phyloP scores from a whole-genome alignment of 2,888 invertebrate genomes.

The Sicus ferrugineus region DNA sequence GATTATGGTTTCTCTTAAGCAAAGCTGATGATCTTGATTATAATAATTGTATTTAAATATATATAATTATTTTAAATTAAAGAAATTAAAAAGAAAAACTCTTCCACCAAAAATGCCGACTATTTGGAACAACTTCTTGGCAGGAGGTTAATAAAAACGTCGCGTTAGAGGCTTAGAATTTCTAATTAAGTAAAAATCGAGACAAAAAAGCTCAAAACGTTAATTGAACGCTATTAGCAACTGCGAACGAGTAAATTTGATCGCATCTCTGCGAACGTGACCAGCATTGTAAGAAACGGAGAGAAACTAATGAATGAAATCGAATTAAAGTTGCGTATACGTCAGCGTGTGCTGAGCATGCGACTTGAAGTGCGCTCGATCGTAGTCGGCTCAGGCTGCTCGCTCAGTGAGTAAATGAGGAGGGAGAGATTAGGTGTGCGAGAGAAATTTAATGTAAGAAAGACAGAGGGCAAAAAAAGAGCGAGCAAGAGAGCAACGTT shows the following conservation, averaged over 20 bases:
- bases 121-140: slow-evolving; percentile 23
- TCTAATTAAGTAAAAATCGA: slow-evolving; percentile 12
- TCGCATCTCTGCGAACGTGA: slow-evolving; percentile 32
- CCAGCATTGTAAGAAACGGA: slow-evolving; percentile 4
- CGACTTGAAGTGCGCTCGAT: slow-evolving; percentile 1
- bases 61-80: too few relatives aligned
- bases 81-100: too few relatives aligned
- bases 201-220: not conserved
- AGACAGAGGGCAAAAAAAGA: not conserved
- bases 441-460: not conserved
- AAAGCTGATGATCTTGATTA: too few relatives aligned
- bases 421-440: not conserved
- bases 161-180: slow-evolving; percentile 1
- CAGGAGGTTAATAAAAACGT: not conserved
- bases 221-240: not conserved
- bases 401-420: too few relatives aligned
- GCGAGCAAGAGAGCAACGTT: not conserved
- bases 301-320: slow-evolving; percentile 24
- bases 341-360: slow-evolving; percentile 44
- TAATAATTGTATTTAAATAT: too few relatives aligned
- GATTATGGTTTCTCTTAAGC: too few relatives aligned
- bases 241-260: slow-evolving; percentile 8
- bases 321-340: slow-evolving; percentile 49
- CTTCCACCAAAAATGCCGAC: slow-evolving; percentile 18
- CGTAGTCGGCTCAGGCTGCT: too few relatives aligned